Base-by-base conservation (phyloP, 2,888 invertebrate genomes). In the Campoplex capitator region DNA sequence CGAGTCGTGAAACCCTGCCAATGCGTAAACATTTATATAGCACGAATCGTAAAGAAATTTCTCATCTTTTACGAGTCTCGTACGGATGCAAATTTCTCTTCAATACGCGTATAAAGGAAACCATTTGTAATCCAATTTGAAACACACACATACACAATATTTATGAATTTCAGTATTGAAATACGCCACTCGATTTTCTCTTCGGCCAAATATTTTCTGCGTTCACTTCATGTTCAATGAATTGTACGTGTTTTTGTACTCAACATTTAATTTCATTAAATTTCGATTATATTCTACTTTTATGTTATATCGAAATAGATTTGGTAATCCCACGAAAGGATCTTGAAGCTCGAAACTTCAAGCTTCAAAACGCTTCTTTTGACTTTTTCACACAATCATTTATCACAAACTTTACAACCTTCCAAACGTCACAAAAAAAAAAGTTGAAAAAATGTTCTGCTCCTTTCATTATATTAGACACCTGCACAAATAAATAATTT, bases 21-120 rank as follows among this genome's bases (percentile, higher is more conserved):
- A 38, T 32, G 80, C 70, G 54, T 87, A 87, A 87, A 87, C 81
- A 88, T 83, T 83, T 86, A 85, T 85, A 56, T 79, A 70, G 68
- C 45, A 23, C 35, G 73, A 86, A 86, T 88, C 87, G 87, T 88
- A 83, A 80, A 83, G 54, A 58, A 65, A 78, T 71, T 38, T 70
- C 71, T 80, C 45, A 73, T 70, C 75, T 65, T 85, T 85, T 77
- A 86, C 77, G 86, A 77, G 76, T 80, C 32, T 68, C 28, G 28
- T 62, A 67, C 80, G 18, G 58, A 81, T 77, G 68, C 58, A 77
- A 80, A 74, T 73, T 82, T 82, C 42, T 56, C 73, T 71, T 74
- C 65, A 62, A 84, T 82, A 68, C 35, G 16, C 11, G 32, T 8
- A 65, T 1, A 70, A 13, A 45, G 13, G 16, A 48, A 45, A 42